Evolutionary conservation across 2,888 invertebrate genomes (phyloP).

Genomic region (Pomacea canaliculata): DNA sequence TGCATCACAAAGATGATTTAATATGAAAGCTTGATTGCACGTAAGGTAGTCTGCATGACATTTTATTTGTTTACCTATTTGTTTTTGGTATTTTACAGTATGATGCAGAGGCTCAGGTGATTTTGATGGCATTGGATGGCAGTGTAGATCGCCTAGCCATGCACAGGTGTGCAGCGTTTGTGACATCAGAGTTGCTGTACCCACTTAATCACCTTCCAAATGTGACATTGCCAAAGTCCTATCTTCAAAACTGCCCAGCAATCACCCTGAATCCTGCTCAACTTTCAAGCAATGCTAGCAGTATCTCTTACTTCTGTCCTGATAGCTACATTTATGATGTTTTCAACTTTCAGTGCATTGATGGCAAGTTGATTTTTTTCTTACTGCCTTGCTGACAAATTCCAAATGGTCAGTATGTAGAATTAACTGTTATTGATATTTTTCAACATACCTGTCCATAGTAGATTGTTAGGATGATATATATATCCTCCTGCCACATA

Average conservation of each 20-base stretch:
- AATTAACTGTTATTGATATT: neutral
- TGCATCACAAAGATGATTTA: too few relatives aligned
- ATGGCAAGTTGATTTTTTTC: slow-evolving; percentile 22
- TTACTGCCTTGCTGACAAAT: neutral
- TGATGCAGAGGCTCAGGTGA: slow-evolving; percentile 10
- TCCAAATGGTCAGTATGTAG: neutral
- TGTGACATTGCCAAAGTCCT: slow-evolving; percentile 17
- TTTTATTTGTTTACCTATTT: too few relatives aligned
- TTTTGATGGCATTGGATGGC: slow-evolving; percentile 26
- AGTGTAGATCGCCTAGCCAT: slow-evolving; percentile 17
- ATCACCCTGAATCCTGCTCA: slow-evolving; percentile 22
- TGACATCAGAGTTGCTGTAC: slow-evolving; percentile 17
- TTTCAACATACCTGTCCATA: too few relatives aligned
- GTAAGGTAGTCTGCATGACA: too few relatives aligned
- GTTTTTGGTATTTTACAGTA: slow-evolving; percentile 17
- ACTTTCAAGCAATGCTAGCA: slow-evolving; percentile 10
- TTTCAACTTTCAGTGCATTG: slow-evolving; percentile 35
- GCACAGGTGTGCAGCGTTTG: slow-evolving; percentile 25
- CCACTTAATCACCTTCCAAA: slow-evolving; percentile 20
- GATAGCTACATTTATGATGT: slow-evolving; percentile 25
- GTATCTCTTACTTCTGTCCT: slow-evolving; percentile 24
- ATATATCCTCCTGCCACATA: too few relatives aligned
- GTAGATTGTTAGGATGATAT: too few relatives aligned
- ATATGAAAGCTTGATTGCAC: too few relatives aligned
- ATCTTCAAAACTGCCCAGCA: slow-evolving; percentile 25